Conservation (phyloP, 2,113 vertebrate species). For the Speoplatyrhinus poulsoni region DNA sequence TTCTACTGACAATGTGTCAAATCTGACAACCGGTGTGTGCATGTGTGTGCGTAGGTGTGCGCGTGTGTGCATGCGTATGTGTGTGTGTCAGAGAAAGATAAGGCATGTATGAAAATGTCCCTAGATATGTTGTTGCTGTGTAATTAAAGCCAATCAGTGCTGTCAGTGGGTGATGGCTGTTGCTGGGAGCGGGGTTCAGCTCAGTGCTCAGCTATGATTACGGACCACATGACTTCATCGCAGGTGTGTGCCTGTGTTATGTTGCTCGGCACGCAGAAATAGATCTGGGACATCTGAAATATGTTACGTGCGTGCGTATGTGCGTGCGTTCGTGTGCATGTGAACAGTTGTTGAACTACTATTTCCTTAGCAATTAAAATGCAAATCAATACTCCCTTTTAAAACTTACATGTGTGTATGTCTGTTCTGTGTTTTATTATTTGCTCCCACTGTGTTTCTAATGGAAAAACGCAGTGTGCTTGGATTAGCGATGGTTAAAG, state of each 20-base stretch:
- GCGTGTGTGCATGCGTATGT: conserved; percentile 6
- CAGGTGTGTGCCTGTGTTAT: conserved; percentile 20
- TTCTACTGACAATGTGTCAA: conserved; percentile 14
- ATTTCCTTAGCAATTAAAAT: too few relatives aligned
- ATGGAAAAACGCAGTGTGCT: conserved; percentile 58
- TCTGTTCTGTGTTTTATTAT: conserved; percentile 24
- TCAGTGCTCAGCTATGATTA: conserved; percentile 51
- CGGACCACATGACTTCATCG: conserved; percentile 30
- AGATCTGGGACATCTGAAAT: conserved; percentile 23
- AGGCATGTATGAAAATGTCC: conserved; percentile 49
- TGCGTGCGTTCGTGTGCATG: conserved; percentile 6
- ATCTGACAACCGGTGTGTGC: neutral
- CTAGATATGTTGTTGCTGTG: conserved; percentile 43
- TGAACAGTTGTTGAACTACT: neutral
- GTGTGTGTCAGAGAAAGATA: conserved; percentile 13
- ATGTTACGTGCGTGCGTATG: conserved; percentile 3
- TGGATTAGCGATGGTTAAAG: conserved; percentile 60
- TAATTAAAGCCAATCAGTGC: conserved; percentile 60
- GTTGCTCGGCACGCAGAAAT: conserved; percentile 15
- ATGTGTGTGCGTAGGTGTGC: conserved; percentile 11
- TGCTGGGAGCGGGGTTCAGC: conserved; percentile 40
- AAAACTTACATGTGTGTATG: neutral
- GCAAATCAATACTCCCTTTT: too few relatives aligned
- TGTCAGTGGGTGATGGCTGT: conserved; percentile 56
- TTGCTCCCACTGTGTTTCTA: conserved; percentile 49